Conservation (phyloP, 2,888 invertebrate species). For the Baccha elongata region DNA sequence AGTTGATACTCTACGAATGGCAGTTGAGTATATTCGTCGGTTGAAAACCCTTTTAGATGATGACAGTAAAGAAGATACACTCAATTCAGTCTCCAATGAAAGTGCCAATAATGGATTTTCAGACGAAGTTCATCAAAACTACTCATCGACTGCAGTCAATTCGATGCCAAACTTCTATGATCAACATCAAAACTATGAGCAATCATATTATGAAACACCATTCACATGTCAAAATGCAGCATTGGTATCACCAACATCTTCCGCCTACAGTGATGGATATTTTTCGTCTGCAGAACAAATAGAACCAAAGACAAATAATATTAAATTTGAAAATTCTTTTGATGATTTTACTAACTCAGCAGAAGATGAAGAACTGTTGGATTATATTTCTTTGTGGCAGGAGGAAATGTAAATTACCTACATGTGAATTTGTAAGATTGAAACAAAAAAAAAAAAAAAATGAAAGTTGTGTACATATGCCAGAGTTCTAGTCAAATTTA, state of each 20-base stretch:
- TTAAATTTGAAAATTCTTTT: constrained; percentile 84
- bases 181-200: constrained; percentile 44
- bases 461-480: neutral
- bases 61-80: constrained; percentile 83
- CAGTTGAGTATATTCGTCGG: constrained; percentile 94
- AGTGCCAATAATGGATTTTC: constrained; percentile 74
- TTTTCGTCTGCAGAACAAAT: constrained; percentile 72
- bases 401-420: constrained; percentile 76
- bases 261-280: constrained; percentile 73
- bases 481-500: constrained; percentile 61
- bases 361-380: constrained; percentile 94
- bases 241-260: constrained; percentile 77
- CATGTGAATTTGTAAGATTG: neutral
- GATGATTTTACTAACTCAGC: constrained; percentile 88
- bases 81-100: constrained; percentile 76
- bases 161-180: constrained; percentile 83
- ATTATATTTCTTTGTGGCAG: constrained; percentile 83
- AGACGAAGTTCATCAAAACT: constrained; percentile 65
- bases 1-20: constrained; percentile 93
- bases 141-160: constrained; percentile 52
- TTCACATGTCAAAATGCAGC: constrained; percentile 63
- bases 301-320: constrained; percentile 57
- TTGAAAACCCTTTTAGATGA: constrained; percentile 85
- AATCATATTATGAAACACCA: constrained; percentile 48
- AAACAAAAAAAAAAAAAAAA: neutral